These are phyloP conservation scores for Pseudomyrmex cubaensis DNA, from an alignment of 1,140 invertebrate genomes.

Conservation along the genomic window DNA sequence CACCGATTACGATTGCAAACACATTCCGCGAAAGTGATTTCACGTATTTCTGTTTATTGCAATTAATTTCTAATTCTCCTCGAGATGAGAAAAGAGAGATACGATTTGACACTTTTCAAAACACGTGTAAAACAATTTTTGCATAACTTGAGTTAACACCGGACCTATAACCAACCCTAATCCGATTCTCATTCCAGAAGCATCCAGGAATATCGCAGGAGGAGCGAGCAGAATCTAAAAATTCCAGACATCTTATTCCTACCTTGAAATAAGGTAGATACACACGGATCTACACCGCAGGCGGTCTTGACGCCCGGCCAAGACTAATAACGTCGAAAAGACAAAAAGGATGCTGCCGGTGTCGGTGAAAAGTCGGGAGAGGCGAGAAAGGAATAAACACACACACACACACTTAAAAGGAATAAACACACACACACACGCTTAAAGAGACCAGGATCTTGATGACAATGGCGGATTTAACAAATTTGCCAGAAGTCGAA, in stretches of 20 bases:
- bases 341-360: conserved; percentile 63
- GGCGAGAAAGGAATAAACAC: conserved; percentile 18
- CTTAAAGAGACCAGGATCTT: background rate
- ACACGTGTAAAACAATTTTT: too few species aligned
- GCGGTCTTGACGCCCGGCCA: conserved; percentile 68
- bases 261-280: conserved; percentile 61
- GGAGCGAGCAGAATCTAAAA: conserved; percentile 66
- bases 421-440: background rate
- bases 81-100: too few species aligned
- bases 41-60: too few species aligned
- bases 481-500: background rate
- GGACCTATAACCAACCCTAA: too few species aligned
- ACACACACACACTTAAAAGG: background rate
- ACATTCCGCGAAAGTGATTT: too few species aligned
- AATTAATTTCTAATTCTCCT: too few species aligned
- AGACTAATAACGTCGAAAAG: conserved; percentile 70
- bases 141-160: too few species aligned
- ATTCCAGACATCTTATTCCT: conserved; percentile 73
- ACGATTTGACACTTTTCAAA: too few species aligned
- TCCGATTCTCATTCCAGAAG: background rate
- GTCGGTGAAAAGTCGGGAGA: conserved; percentile 19
- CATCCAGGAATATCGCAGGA: conserved; percentile 48
- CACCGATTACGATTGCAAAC: too few species aligned
- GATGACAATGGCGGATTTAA: conserved; percentile 3
- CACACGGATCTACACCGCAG: conserved; percentile 57